Evolutionary conservation across 2,113 vertebrate species (phyloP).

Genomic region (Lichenostomus cassidix): DNA sequence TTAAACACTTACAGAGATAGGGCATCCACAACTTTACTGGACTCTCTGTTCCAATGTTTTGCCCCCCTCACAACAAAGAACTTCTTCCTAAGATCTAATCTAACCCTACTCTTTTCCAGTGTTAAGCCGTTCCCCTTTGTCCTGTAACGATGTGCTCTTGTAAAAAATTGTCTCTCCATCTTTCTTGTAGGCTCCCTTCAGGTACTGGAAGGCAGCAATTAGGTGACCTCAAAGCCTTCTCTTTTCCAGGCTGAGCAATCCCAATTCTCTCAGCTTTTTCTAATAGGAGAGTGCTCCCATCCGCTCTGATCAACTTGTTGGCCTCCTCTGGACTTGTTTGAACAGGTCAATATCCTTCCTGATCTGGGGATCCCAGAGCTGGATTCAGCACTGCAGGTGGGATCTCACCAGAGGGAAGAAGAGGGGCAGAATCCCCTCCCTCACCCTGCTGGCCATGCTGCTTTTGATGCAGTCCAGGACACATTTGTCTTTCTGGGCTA

Average conservation of each 20-base stretch:
- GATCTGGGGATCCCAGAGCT: not conserved
- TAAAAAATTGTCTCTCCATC: too few relatives aligned
- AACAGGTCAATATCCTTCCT: not conserved
- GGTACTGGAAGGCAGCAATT: not conserved
- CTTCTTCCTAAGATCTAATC: not conserved
- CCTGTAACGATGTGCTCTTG: not conserved
- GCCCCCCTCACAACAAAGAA: not conserved
- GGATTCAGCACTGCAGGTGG: not conserved
- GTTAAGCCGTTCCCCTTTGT: not conserved
- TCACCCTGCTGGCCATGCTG: not conserved
- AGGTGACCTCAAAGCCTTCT: rapidly evolving
- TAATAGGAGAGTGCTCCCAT: not conserved
- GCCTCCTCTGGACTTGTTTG: not conserved
- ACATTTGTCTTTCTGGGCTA: not conserved
- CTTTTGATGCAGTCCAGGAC: not conserved
- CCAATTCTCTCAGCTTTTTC: not conserved
- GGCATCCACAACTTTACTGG: not conserved
- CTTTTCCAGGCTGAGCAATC: not conserved
- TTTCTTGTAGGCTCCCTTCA: not conserved
- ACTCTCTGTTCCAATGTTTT: not conserved
- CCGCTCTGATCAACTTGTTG: not conserved
- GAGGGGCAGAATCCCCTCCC: not conserved
- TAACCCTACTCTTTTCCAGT: not conserved
- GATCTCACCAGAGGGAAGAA: not conserved
- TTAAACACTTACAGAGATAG: not conserved